Evolutionary conservation across 2,888 invertebrate species (phyloP).

Genomic region (Mamestra brassicae): DNA sequence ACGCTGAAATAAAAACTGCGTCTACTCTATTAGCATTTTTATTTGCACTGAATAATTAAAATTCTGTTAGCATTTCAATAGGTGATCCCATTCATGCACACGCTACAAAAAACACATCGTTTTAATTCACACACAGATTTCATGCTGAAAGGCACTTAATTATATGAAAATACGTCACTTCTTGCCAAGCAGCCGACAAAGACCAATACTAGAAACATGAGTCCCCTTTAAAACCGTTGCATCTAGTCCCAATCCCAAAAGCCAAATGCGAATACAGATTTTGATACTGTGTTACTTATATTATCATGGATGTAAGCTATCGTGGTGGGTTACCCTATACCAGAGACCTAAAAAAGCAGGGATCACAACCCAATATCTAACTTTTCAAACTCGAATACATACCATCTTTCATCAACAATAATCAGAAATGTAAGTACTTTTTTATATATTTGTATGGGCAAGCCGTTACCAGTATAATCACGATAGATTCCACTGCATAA

Average conservation of each 20-base stretch:
- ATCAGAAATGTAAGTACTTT: constrained; percentile 31
- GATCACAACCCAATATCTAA: neutral
- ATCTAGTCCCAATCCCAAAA: no score
- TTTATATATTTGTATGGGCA: constrained; percentile 4
- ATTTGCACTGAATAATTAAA: neutral
- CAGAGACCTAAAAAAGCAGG: no score
- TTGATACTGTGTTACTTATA: no score
- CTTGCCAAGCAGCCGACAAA: no score
- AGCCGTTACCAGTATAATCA: constrained; percentile 38
- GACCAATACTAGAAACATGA: no score
- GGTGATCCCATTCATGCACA: neutral
- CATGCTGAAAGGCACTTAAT: no score
- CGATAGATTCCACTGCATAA: constrained; percentile 55
- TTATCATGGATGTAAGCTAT: no score
- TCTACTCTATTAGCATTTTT: neutral
- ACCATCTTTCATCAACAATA: neutral
- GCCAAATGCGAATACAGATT: no score
- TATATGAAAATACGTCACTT: no score
- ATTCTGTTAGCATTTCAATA: neutral
- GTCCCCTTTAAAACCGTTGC: no score
- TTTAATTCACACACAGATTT: no score
- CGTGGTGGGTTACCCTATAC: no score
- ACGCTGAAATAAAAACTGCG: neutral
- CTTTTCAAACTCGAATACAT: constrained; percentile 5
- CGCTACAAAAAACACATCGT: neutral